A percentile compares a stretch with the other conserved stretches of the same genome.
Evolutionary conservation across 2,888 invertebrate species (phyloP).

Genomic region (Drosophila borborema): DNA sequence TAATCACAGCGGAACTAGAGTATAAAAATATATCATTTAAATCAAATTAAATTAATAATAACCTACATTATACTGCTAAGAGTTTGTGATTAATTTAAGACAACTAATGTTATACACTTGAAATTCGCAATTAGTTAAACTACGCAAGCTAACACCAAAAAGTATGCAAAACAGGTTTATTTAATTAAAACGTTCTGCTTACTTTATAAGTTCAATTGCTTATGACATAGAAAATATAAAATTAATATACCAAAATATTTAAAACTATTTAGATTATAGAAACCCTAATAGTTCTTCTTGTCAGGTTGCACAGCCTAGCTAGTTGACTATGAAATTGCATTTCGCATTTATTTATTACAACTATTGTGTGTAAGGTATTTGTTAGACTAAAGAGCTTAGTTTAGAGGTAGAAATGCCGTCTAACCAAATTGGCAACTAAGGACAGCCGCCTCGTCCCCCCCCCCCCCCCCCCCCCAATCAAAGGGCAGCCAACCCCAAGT

Average conservation of each 20-base stretch:
- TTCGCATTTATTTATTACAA: conserved; percentile 27
- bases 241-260: not conserved
- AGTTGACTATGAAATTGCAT: not conserved
- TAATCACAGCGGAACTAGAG: too few relatives aligned
- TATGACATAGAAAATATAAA: not conserved
- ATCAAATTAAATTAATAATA: too few relatives aligned
- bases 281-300: too few relatives aligned
- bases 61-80: not conserved
- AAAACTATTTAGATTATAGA: too few relatives aligned
- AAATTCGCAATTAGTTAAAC: not conserved
- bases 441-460: not conserved
- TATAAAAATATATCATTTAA: too few relatives aligned
- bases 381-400: conserved; percentile 33
- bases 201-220: not conserved
- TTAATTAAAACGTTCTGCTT: not conserved
- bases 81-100: not conserved
- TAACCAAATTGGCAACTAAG: conserved; percentile 44
- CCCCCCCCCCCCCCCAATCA: conserved; percentile 6
- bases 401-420: conserved; percentile 24
- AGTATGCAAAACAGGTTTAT: too few relatives aligned
- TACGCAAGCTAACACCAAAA: too few relatives aligned
- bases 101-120: not conserved
- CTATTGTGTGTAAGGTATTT: conserved; percentile 20
- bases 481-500: conserved; percentile 33
- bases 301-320: too few relatives aligned